Evolutionary conservation across 1,140 invertebrate genomes (phyloP), one percentile per base, ranked within the genome.

Genomic region (Heterodera schachtii): DNA sequence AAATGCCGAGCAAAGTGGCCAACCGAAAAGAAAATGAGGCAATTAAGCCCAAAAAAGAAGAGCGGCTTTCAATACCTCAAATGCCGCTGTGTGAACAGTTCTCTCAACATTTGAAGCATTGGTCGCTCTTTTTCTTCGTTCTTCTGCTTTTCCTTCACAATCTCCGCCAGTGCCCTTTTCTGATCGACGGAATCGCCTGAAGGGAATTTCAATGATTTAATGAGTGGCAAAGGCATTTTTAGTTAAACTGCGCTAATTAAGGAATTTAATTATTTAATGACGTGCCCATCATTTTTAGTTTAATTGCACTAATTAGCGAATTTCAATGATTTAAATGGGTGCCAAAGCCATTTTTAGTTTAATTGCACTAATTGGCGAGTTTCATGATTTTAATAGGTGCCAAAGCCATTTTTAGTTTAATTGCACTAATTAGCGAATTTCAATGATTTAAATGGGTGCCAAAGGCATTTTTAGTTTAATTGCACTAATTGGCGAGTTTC

Each of bases 111-210:
- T 64, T 52, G 52, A 6, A 60, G 60, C 47, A 83, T 47, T 13
- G 82, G 13, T 11, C 31, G 47, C 21, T 74, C 76, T 6, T 76
- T 46, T 0, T 74, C 79, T 5, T 76, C 44, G 16, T 83, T 77
- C 66, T 83, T 43, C 43, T 80, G 74, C 9, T 47, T 44, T 57
- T 86, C 84, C 69, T 87, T 84, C 16, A 84, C 11, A 60, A 86
- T 82, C 11, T 87, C 85, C 19, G 21, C 69, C 43, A 86, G 46
- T 13, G 84, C 41, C 49, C 73, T 70, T 19, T 86, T 69, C 60
- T 86, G 47, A 64, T 87, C 76, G 44, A 73, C 13, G 16, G 69
- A 31, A 69, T 73, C 75, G 19, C 75, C 75, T 76, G 57, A 19
- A 19, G 52, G 52, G 21, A 74, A 73, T 73, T 73, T 73, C 5